phyloP scores from a whole-genome alignment of 2,797 vertebrate species.

The Alca torda region DNA sequence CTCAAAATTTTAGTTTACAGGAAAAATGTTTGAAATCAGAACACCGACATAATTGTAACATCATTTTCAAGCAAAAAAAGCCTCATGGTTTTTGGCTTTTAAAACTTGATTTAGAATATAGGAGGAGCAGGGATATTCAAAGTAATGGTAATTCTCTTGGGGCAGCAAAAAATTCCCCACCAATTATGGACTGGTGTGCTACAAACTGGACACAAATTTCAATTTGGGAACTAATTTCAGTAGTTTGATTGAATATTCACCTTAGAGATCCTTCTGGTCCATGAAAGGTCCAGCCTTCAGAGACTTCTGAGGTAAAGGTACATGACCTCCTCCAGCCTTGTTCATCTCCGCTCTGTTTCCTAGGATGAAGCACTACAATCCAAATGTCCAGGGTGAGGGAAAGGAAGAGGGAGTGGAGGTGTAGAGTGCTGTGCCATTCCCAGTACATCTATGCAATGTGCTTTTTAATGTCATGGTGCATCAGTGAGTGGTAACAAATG shows the following conservation, averaged over 20 bases:
- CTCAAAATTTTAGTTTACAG: background rate
- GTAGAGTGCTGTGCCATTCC: background rate
- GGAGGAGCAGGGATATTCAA: background rate
- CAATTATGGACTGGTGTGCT: background rate
- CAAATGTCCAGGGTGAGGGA: background rate
- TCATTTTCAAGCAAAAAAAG: background rate
- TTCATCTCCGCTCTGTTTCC: background rate
- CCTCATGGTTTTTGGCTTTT: background rate
- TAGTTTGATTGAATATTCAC: background rate
- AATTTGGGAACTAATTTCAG: background rate
- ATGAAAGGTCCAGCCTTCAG: background rate
- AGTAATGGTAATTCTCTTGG: background rate
- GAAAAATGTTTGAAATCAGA: background rate
- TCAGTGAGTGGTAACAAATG: background rate
- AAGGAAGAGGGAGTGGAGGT: background rate
- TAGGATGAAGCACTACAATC: background rate
- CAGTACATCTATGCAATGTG: background rate
- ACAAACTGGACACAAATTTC: background rate
- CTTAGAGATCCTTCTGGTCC: background rate
- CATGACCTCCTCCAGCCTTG: background rate
- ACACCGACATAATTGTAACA: background rate
- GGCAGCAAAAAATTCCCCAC: background rate
- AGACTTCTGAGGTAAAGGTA: background rate
- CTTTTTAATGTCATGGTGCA: background rate
- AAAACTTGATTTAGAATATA: background rate